Base-by-base conservation (phyloP, 2,888 invertebrate species). In the Megaustenia siamemsis region DNA sequence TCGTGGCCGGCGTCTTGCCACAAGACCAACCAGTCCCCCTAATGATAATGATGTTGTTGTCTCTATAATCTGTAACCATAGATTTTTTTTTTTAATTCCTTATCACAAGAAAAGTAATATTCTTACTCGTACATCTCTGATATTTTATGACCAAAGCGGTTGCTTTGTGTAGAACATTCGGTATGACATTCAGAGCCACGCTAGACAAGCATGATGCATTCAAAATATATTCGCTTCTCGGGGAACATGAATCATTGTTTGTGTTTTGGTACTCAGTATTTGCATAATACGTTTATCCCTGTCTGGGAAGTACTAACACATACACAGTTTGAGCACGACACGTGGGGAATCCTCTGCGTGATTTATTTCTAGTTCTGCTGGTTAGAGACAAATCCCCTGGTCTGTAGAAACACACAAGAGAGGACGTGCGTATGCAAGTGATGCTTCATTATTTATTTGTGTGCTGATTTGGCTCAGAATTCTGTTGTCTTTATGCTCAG, bases 281-380 rank as follows among this genome's bases (percentile, higher is more conserved):
- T 40, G n/a, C 71, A 43, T 38, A 69, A 69, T 43, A n/a, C n/a
- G 12, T n/a, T 43, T 43, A 71, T 71, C n/a, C 32, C 32, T 63
- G 63, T 63, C 45, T 43, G 43, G 71, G 35, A 43, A 24, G 24
- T 5, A 43, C 28, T 8, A 3, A 43, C 3, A 28, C 43, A n/a
- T 40, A 24, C 43, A 71, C 43, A 43, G 43, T 71, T 43, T 71
- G n/a, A 71, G 15, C 43, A 71, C n/a, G 40, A n/a, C 71, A 71
- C 71, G 10, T 71, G 43, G 45, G 71, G 43, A 28, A 43, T 71
- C n/a, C n/a, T 71, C 28, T 63, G 43, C 8, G 43, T 43, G 24
- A 4, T 24, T 69, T 56, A 24, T 56, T 69, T 69, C 10, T 28
- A 18, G 28, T 63, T 10, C 63, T 63, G 63, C n/a, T 63, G 63